Conservation (phyloP, 2,888 invertebrate genomes). For the Luffia ferchaultella region DNA sequence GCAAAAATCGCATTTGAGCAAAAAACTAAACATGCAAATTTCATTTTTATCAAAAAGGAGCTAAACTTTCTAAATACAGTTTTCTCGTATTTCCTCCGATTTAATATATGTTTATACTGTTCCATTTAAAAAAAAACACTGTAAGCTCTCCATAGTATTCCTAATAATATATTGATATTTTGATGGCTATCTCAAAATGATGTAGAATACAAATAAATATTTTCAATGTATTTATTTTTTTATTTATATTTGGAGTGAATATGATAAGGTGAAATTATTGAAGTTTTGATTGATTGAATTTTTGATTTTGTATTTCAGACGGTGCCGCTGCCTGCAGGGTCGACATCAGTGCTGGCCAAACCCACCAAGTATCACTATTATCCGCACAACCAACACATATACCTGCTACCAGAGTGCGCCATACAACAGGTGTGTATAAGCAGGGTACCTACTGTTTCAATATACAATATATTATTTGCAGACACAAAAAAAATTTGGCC, state of each 20-base stretch:
- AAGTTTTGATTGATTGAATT: too few relatives aligned
- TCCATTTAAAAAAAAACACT: background rate
- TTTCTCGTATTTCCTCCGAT: background rate
- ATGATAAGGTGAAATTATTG: too few relatives aligned
- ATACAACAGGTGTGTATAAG: conserved; percentile 87
- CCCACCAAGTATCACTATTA: conserved; percentile 95
- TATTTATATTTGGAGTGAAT: too few relatives aligned
- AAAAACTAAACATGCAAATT: background rate
- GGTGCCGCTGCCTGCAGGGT: conserved; percentile 71
- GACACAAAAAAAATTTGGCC: too few relatives aligned
- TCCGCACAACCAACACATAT: conserved; percentile 93
- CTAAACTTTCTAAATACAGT: background rate
- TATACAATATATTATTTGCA: too few relatives aligned
- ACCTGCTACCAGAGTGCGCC: conserved; percentile 91
- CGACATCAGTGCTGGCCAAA: conserved; percentile 77
- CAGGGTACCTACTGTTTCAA: too few relatives aligned
- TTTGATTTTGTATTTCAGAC: conserved; percentile 70
- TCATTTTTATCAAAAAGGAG: background rate
- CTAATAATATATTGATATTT: too few relatives aligned
- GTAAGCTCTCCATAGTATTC: too few relatives aligned
- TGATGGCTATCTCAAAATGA: too few relatives aligned
- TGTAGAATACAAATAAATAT: too few relatives aligned
- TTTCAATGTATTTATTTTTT: too few relatives aligned
- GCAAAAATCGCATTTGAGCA: background rate
- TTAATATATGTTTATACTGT: background rate